A percentile compares a stretch with the other conserved stretches of the same genome.
phyloP scores from a whole-genome alignment of 1,140 invertebrate species.

The Sminthurinus signatus region DNA sequence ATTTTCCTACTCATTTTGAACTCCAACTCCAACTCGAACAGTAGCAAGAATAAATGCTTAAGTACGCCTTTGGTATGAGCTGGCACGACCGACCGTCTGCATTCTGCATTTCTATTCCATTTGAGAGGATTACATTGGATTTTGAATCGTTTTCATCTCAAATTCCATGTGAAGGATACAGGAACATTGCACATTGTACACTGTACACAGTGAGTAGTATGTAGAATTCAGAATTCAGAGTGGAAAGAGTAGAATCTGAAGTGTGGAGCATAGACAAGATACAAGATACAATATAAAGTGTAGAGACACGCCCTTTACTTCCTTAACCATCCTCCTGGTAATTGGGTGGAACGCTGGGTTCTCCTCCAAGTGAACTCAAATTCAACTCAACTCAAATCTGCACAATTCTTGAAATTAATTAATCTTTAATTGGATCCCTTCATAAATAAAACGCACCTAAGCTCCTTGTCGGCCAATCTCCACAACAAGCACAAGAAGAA shows the following conservation, averaged over 20 bases:
- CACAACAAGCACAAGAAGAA: background rate
- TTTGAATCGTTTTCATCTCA: conserved; percentile 3
- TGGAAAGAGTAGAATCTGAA: too few species aligned
- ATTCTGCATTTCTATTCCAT: conserved; percentile 2
- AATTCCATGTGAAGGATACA: background rate
- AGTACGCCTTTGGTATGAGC: too few species aligned
- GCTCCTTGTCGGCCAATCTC: conserved; percentile 5
- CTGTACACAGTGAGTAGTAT: too few species aligned
- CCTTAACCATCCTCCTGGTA: conserved; percentile 1
- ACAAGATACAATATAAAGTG: too few species aligned
- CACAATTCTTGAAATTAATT: conserved; percentile 21
- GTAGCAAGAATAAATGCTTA: background rate
- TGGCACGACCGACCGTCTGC: background rate
- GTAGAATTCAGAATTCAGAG: background rate
- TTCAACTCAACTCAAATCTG: conserved; percentile 13
- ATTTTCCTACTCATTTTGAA: background rate
- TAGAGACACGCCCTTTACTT: too few species aligned
- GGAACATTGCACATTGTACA: too few species aligned
- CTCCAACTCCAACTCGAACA: too few species aligned
- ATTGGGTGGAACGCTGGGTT: too few species aligned
- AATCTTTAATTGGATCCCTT: conserved; percentile 25
- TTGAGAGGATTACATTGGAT: conserved; percentile 9
- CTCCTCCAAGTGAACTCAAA: too few species aligned
- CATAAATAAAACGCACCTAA: conserved; percentile 18
- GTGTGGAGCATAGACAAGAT: too few species aligned